A percentile compares a stretch with the other conserved stretches of the same genome.
Conservation (phyloP, 2,797 vertebrate genomes). For the Coccyzus lansbergi region DNA sequence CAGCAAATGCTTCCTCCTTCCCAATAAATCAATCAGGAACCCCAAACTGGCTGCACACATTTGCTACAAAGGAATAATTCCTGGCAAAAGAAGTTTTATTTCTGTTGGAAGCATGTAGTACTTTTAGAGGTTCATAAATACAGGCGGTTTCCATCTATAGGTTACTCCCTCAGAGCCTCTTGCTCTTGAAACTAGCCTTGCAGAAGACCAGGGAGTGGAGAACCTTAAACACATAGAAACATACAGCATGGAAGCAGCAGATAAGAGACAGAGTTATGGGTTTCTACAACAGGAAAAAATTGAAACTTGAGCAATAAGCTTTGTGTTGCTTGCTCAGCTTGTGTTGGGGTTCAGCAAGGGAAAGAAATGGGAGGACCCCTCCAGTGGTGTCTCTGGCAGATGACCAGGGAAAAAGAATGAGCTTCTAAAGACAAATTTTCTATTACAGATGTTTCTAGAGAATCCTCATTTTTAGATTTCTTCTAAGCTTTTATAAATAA, state of each 20-base stretch:
- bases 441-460: neutral
- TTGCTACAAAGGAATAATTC: neutral
- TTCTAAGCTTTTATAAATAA: neutral
- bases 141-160: neutral
- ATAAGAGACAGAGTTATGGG: neutral
- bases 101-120: neutral
- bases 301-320: neutral
- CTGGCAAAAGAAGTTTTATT: neutral
- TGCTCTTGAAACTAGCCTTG: neutral
- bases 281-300: neutral
- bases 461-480: neutral
- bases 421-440: neutral
- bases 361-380: neutral
- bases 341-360: neutral
- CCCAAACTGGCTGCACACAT: neutral
- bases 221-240: neutral
- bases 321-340: neutral
- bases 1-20: neutral
- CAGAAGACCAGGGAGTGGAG: neutral
- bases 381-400: neutral
- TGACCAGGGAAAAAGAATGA: neutral
- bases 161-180: neutral
- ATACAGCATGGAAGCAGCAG: neutral
- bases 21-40: neutral
- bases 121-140: neutral